Base-by-base conservation (phyloP, 2,113 vertebrate genomes). In the Peromyscus californicus region DNA sequence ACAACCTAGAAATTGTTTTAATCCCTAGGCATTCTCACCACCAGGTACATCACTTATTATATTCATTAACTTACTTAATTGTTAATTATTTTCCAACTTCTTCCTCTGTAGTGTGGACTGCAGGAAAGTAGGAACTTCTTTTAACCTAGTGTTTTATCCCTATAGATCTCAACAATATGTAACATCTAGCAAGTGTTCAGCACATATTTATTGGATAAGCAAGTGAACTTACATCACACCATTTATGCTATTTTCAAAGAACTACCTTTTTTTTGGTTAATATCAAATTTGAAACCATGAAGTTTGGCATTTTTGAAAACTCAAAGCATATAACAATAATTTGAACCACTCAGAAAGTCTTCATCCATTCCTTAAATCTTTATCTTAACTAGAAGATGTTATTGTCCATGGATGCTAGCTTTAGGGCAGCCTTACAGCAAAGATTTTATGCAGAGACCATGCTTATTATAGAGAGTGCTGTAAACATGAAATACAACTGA, bases 251-350 rank as follows among this genome's bases (percentile, higher is more conserved):
- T 74, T 85, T 85, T 94, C 57, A 80, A 96, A 87, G 26, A 89
- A 74, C 21, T 87, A 61, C 4, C 3, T 72, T 80, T 75, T 57
- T 72, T 87, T 61, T 79, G 39, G 42, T 87, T 76, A 61, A 15
- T 36, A 75, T 76, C 13, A 93, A 26, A 86, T 80, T 93, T 90
- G 85, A 88, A 84, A 93, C 12, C 45, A 17, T 59, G 45, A 39
- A 74, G 26, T 88, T 76, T 90, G 82, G 31, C 51, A 89, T 57
- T 96, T 90, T 97, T 88, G 85, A 88, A 88, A 96, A 76, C 36
- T 17, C 21, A 83, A 85, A 92, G 13, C 36, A 36, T 65, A 5
- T 51, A 57, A 29, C 42, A 80, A 70, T 67, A 67, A 84, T 89
- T 95, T 13, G 29, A 94, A 51, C 76, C 31, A 82, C 80, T 87